Percentiles rank a stretch among this genome's conserved stretches.
Conservation (phyloP, 2,797 vertebrate species). For the Neostethus bicornis region DNA sequence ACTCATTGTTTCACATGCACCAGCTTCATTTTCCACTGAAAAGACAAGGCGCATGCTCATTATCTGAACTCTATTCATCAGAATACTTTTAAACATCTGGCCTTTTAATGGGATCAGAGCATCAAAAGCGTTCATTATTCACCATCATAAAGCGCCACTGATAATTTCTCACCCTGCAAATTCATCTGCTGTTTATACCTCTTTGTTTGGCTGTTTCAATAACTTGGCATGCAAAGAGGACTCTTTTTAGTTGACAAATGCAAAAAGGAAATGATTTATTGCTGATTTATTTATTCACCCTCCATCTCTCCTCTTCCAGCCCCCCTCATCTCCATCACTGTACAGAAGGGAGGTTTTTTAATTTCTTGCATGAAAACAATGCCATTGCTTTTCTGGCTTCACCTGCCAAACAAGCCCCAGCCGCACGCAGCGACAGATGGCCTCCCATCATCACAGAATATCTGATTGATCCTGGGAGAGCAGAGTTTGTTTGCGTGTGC, state of each 20-base stretch:
- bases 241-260: constrained; percentile 82
- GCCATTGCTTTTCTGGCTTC: constrained; percentile 78
- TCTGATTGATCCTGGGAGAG: constrained; percentile 84
- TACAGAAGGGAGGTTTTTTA: constrained; percentile 75
- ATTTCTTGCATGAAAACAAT: constrained; percentile 87
- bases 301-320: constrained; percentile 63
- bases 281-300: constrained; percentile 81
- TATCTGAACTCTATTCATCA: constrained; percentile 72
- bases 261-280: constrained; percentile 84
- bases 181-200: constrained; percentile 74
- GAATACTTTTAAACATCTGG: constrained; percentile 78
- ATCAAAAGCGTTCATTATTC: constrained; percentile 78
- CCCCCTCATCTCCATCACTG: constrained; percentile 76
- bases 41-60: constrained; percentile 55
- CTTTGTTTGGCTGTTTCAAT: constrained; percentile 80
- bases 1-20: constrained; percentile 43
- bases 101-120: constrained; percentile 76
- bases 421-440: constrained; percentile 84
- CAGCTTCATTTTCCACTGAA: constrained; percentile 44
- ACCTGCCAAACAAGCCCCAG: constrained; percentile 80
- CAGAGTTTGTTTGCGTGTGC: constrained; percentile 11
- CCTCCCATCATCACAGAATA: constrained; percentile 77
- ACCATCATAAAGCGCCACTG: constrained; percentile 71
- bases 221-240: constrained; percentile 81
- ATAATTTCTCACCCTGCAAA: constrained; percentile 74